A percentile compares a stretch with the other conserved stretches of the same genome.
Evolutionary conservation across 2,113 vertebrate genomes (phyloP).

Genomic region (Platichthys flesus): DNA sequence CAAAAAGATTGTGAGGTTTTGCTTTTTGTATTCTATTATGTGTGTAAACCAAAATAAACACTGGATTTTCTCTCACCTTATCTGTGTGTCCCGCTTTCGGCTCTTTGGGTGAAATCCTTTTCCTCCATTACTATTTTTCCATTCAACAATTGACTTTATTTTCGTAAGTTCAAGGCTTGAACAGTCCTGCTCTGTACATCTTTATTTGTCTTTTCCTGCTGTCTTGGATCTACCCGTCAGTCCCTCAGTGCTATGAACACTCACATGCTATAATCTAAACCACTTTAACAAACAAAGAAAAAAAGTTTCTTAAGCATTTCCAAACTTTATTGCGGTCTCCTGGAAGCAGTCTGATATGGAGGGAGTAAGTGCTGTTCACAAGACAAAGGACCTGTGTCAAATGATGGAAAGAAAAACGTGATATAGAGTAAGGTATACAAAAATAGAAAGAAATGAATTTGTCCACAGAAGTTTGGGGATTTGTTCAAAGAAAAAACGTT

Average conservation of each 20-base stretch:
- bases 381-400: constrained; percentile 37
- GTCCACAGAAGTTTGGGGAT: neutral
- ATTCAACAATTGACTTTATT: neutral
- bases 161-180: constrained; percentile 16
- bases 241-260: constrained; percentile 26
- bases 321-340: constrained; percentile 68
- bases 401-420: constrained; percentile 30
- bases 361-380: constrained; percentile 53
- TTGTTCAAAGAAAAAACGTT: neutral
- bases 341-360: constrained; percentile 47
- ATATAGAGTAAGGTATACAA: constrained; percentile 30
- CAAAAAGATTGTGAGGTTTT: constrained; percentile 21
- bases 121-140: constrained; percentile 3
- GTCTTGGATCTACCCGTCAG: neutral
- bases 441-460: constrained; percentile 34
- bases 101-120: neutral
- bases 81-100: constrained; percentile 7
- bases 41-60: constrained; percentile 72
- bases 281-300: constrained; percentile 45
- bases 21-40: constrained; percentile 40
- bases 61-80: constrained; percentile 64
- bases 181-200: neutral
- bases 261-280: constrained; percentile 20
- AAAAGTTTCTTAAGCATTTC: constrained; percentile 26
- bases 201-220: constrained; percentile 17